These are phyloP conservation scores for Babyrousa celebensis DNA, from an alignment of 2,797 vertebrate species.

Conservation along the genomic window DNA sequence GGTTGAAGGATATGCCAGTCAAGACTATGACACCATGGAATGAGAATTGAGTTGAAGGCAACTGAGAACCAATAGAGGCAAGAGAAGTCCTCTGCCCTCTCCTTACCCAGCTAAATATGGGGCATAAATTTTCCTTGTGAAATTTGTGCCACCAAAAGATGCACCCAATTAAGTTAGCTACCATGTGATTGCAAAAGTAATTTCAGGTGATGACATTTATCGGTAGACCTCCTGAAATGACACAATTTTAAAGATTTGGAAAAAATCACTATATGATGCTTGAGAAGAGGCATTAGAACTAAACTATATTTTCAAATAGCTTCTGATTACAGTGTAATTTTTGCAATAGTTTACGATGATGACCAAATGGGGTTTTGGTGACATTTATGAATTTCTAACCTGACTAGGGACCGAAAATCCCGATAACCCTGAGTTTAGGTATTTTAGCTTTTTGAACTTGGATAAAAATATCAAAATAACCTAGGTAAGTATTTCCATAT, in stretches of 20 bases:
- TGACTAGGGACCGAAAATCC: not conserved
- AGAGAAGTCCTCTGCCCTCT: not conserved
- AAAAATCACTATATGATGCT: not conserved
- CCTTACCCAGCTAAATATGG: not conserved
- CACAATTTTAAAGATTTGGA: not conserved
- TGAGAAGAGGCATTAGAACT: not conserved
- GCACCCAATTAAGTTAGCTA: not conserved
- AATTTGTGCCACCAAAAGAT: not conserved
- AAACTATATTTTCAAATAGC: not conserved
- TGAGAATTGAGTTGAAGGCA: not conserved
- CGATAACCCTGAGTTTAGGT: not conserved
- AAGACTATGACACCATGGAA: not conserved
- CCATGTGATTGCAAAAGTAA: not conserved
- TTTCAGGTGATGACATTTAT: not conserved
- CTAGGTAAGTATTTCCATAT: not conserved
- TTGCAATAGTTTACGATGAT: not conserved
- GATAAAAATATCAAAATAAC: not conserved
- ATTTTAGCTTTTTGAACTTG: not conserved
- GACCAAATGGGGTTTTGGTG: not conserved
- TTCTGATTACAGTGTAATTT: not conserved
- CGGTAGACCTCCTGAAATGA: not conserved
- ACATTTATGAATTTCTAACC: not conserved
- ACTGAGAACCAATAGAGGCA: not conserved
- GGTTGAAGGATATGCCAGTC: not conserved
- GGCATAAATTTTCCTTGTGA: not conserved